Base-by-base conservation (phyloP, 2,797 vertebrate genomes). In the Enteromius viviparus region DNA sequence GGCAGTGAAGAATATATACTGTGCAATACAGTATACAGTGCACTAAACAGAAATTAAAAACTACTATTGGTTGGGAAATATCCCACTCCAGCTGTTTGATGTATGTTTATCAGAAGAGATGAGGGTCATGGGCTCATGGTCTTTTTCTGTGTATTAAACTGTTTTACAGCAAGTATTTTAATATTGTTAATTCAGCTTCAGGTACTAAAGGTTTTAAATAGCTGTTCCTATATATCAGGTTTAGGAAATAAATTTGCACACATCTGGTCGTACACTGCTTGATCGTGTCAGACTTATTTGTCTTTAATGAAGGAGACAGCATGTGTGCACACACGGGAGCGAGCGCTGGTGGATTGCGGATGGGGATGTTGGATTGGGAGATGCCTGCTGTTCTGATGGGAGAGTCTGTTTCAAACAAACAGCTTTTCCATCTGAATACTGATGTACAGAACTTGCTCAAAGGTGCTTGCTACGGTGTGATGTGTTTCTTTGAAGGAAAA, bases 371-470 rank as follows among this genome's bases (percentile, higher is more conserved):
- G 42, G 23, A 40, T 14, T 29, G 26, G 47, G 53, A 55, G 83
- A 87, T n/a, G 55, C 49, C 65, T 72, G 51, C 62, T 79, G 82
- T 82, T 65, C 66, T 82, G 49, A 65, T 60, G 75, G 42, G 26
- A 82, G 79, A 81, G 71, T 66, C 17, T 80, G 76, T 65, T 69
- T 68, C 66, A 78, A 85, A 84, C 53, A 69, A 3, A 51, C 74
- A 69, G 51, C 23, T 60, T 81, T 65, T 80, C 76, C 69, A 45
- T 53, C 62, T 72, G 82, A 80, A 87, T 86, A 84, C 70, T 64
- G 81, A 87, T 85, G 62, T 40, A 23, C n/a, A 42, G 11, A 47
- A 23, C 17, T 42, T n/a, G 17, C 68, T 79, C 65, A n/a, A 62
- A 79, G 12, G 45, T 37, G 3, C 53, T 62, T 0, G 6, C 6